A percentile compares a stretch with the other conserved stretches of the same genome.
Conservation (phyloP, 64 coral and sea anemone genomes). For the Pocillopora damicornis region DNA sequence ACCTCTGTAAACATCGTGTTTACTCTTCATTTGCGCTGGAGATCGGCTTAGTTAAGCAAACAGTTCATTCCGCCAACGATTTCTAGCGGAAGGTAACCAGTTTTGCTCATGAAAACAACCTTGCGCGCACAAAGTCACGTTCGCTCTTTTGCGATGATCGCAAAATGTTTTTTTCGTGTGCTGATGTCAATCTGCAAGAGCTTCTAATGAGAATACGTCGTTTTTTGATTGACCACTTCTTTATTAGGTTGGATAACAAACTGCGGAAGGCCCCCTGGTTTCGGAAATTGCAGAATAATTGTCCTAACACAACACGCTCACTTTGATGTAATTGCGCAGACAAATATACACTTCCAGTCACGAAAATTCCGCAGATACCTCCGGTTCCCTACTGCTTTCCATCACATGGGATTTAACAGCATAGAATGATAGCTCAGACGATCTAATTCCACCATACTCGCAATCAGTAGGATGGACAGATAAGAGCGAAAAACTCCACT, state of each 20-base stretch:
- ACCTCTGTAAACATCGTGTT: background rate
- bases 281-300: slow-evolving; percentile 27
- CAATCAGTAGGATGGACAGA: background rate
- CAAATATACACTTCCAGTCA: slow-evolving; percentile 27
- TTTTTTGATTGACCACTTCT: background rate
- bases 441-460: background rate
- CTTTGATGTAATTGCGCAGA: background rate
- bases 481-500: too few species aligned
- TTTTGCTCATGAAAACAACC: background rate
- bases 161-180: too few species aligned
- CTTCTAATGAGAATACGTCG: background rate
- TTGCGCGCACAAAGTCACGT: background rate
- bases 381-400: background rate
- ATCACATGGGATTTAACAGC: slow-evolving; percentile 28
- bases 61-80: background rate
- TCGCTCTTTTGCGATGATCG: background rate
- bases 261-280: slow-evolving; percentile 23
- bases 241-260: background rate
- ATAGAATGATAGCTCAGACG: slow-evolving; percentile 22
- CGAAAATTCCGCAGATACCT: slow-evolving; percentile 29
- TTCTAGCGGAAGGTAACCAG: background rate
- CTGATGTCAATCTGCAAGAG: too few species aligned
- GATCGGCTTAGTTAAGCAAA: slow-evolving; percentile 34
- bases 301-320: background rate
- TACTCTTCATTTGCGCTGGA: background rate